phyloP scores from a whole-genome alignment of 92 coral and sea anemone genomes.

The Micromussa lordhowensis region DNA sequence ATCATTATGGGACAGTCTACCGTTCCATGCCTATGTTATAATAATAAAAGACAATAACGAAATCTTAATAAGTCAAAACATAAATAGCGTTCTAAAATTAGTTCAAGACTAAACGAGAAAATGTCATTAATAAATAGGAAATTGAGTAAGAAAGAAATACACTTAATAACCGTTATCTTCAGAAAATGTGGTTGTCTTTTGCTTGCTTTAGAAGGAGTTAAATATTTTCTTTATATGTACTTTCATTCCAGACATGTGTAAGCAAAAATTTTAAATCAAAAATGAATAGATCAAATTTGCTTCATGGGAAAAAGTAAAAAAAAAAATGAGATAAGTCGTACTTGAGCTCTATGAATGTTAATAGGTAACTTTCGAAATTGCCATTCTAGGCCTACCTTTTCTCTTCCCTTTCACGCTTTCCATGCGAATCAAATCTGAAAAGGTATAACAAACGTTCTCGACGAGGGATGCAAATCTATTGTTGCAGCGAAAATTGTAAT shows the following conservation, averaged over 20 bases:
- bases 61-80: background rate
- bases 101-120: no score
- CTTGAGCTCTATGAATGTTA: slow-evolving; percentile 1
- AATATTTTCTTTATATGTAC: background rate
- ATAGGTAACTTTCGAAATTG: background rate
- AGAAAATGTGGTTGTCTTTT: no score
- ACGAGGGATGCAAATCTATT: background rate
- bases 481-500: background rate
- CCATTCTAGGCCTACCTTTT: background rate
- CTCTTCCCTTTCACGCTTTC: background rate
- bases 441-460: background rate
- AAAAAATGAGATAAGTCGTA: background rate
- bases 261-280: background rate
- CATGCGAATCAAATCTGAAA: background rate
- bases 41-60: background rate
- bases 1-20: slow-evolving; percentile 7
- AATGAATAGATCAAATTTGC: background rate
- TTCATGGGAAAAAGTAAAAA: no score
- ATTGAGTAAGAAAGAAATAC: no score
- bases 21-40: background rate
- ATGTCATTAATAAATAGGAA: no score
- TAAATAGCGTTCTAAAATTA: background rate
- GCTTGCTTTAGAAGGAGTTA: no score
- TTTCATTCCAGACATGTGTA: background rate
- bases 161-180: no score